A percentile compares a stretch with the other conserved stretches of the same genome.
phyloP scores from a whole-genome alignment of 2,113 vertebrate species.

The Hypomesus transpacificus region DNA sequence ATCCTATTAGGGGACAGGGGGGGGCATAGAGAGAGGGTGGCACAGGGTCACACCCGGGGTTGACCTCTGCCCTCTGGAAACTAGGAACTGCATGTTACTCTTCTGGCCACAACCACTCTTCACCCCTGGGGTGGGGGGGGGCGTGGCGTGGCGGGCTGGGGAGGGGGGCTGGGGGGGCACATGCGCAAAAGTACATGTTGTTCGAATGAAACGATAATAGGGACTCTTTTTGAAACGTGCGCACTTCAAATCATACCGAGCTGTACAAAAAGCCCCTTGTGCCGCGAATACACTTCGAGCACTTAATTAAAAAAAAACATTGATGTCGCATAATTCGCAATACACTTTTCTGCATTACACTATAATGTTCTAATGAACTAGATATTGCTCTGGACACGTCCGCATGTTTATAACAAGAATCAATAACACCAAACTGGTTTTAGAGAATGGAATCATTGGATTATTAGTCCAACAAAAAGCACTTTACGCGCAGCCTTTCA shows the following conservation, averaged over 20 bases:
- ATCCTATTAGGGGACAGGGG: not conserved
- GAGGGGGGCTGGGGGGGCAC: not conserved
- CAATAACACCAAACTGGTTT: not conserved
- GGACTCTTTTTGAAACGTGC: not conserved
- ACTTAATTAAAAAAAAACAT: too few species aligned
- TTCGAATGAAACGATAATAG: not conserved
- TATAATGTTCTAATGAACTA: too few species aligned
- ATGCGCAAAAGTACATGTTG: not conserved
- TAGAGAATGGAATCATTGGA: not conserved
- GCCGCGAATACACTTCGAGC: too few species aligned
- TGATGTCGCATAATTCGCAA: too few species aligned
- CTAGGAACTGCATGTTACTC: conserved; percentile 18
- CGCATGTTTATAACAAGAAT: too few species aligned
- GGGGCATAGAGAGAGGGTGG: not conserved
- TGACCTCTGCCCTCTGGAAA: conserved; percentile 28
- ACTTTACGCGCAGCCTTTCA: conserved; percentile 38
- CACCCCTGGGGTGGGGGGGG: conserved; percentile 4
- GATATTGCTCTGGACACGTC: too few species aligned
- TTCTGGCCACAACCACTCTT: conserved; percentile 29
- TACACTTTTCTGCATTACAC: too few species aligned
- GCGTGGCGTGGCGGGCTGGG: not conserved
- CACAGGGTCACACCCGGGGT: not conserved
- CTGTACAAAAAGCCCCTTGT: too few species aligned
- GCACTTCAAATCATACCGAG: too few species aligned
- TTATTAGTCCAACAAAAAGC: not conserved